Percentiles rank a stretch among this genome's conserved stretches.
These are phyloP conservation scores for Portunus trituberculatus DNA, from an alignment of 1,140 invertebrate genomes.

Conservation along the genomic window DNA sequence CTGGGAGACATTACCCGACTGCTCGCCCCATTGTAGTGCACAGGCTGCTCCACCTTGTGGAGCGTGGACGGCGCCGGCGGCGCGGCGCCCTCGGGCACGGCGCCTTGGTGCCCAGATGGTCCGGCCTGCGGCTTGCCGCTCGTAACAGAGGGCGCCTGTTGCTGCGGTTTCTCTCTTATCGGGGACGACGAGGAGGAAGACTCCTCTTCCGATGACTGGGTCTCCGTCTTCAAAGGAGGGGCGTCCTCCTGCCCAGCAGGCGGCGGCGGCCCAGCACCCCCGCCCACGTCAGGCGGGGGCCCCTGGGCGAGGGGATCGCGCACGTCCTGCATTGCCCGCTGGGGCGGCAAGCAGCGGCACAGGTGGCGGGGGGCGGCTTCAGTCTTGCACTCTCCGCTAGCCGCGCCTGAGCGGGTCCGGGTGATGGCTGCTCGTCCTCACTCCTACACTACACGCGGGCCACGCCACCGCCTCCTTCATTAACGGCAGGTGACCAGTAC, in stretches of 20 bases:
- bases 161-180: conserved; percentile 10
- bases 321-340: conserved; percentile 53
- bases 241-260: conserved; percentile 16
- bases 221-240: neutral
- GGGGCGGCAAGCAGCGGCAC: neutral
- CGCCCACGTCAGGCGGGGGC: neutral
- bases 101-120: neutral
- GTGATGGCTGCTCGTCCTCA: neutral
- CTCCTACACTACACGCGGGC: neutral
- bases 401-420: neutral
- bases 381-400: neutral
- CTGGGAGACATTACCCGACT: neutral
- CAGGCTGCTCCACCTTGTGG: neutral
- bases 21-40: neutral
- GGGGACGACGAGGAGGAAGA: conserved; percentile 22
- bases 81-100: neutral
- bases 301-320: conserved; percentile 29
- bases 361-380: neutral
- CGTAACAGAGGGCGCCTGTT: neutral
- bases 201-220: neutral
- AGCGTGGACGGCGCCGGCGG: neutral
- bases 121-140: neutral
- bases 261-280: neutral
- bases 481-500: neutral
- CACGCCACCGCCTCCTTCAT: neutral